These are phyloP conservation scores for Rhopalosiphum padi DNA, from an alignment of 1,140 invertebrate species.

Conservation along the genomic window DNA sequence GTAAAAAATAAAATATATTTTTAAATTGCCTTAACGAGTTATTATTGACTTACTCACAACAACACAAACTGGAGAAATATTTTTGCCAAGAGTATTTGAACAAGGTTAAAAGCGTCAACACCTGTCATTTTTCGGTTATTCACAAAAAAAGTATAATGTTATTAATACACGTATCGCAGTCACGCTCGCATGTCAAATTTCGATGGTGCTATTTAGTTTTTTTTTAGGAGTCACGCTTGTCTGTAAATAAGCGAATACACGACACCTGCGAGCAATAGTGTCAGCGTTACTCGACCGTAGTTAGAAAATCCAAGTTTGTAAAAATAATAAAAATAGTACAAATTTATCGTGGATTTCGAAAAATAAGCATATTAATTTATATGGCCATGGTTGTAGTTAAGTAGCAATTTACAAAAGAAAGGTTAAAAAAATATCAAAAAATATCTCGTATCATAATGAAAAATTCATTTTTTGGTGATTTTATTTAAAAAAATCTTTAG, in stretches of 20 bases:
- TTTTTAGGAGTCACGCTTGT: background rate
- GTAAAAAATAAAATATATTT: background rate
- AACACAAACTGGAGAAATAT: background rate
- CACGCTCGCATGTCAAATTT: background rate
- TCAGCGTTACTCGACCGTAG: background rate
- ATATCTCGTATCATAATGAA: background rate
- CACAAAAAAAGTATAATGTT: background rate
- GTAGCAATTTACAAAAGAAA: background rate
- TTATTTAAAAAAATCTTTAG: background rate
- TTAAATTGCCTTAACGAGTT: background rate
- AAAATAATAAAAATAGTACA: background rate
- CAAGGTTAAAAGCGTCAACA: background rate
- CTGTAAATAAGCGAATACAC: background rate
- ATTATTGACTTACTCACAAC: background rate
- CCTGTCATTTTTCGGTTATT: background rate
- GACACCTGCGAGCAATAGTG: background rate
- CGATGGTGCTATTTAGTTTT: background rate
- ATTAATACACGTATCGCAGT: background rate
- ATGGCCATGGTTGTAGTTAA: background rate
- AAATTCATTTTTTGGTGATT: background rate
- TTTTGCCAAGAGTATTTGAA: background rate
- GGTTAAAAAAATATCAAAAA: background rate
- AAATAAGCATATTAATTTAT: background rate
- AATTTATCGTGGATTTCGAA: background rate
- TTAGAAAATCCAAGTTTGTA: background rate